phyloP scores from a whole-genome alignment of 2,113 vertebrate genomes.

The Ceyx margarethae region DNA sequence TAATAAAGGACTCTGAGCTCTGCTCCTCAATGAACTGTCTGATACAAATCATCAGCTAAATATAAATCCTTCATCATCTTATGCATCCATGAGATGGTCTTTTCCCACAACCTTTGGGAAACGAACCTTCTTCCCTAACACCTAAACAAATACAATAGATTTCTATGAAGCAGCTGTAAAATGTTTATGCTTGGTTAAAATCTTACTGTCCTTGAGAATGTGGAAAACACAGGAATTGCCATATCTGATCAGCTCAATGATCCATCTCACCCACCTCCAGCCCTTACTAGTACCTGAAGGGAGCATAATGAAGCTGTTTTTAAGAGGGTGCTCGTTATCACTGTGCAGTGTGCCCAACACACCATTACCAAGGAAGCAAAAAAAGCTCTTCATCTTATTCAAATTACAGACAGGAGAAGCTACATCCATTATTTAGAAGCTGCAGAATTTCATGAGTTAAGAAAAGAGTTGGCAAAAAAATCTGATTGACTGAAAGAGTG shows the following conservation, averaged over 20 bases:
- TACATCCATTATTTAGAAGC: neutral
- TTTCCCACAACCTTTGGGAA: slow-evolving; percentile 42
- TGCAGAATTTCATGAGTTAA: neutral
- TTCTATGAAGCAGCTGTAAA: slow-evolving; percentile 40
- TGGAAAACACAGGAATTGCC: slow-evolving; percentile 35
- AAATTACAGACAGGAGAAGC: neutral
- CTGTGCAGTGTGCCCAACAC: neutral
- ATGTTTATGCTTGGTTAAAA: slow-evolving; percentile 51
- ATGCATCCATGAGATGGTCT: neutral
- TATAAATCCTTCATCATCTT: neutral
- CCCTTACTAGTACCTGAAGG: slow-evolving; percentile 5
- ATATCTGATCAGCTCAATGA: slow-evolving; percentile 41
- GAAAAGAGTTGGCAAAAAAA: neutral
- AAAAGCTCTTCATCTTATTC: neutral
- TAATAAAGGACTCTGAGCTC: neutral
- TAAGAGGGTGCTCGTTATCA: slow-evolving; percentile 9
- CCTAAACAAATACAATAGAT: slow-evolving; percentile 27
- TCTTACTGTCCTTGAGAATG: neutral
- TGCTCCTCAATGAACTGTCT: neutral
- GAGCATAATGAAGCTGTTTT: slow-evolving; percentile 39
- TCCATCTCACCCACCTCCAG: slow-evolving; percentile 27
- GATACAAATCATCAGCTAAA: neutral
- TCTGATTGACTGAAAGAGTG: neutral
- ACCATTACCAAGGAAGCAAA: neutral
- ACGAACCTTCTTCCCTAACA: neutral